Base-by-base conservation (phyloP, 2,888 invertebrate genomes). In the Agapostemon virescens region DNA sequence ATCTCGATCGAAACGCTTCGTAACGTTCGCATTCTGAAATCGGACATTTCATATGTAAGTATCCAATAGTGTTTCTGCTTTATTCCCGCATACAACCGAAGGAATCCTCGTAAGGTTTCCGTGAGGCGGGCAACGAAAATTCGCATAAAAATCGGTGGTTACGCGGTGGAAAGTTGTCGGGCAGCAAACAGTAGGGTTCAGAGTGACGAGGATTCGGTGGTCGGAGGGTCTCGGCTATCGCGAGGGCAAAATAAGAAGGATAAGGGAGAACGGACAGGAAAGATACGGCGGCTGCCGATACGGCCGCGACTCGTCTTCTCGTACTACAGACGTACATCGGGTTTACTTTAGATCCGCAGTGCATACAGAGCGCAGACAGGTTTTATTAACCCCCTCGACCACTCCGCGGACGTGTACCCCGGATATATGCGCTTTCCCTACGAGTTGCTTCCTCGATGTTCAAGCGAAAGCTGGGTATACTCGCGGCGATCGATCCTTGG, bases 381-480 rank as follows among this genome's bases (percentile, higher is more conserved):
- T 86, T 86, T 86, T 86, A 86, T 86, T 86, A 86, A 86, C 86
- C 86, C 77, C 82, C 69, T 78, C 77, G 82, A 79, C 72, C 76
- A 78, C 76, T 77, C 68, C 63, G 68, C 71, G 73, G 69, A 83
- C 79, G 79, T 79, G 83, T 79, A 83, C 42, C 83, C 76, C 80
- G 80, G 83, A 81, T 81, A 82, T 75, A 83, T 75, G 67, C 76
- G 80, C 64, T 79, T 74, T 79, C 73, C 69, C 77, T 71, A 70
- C 76, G 77, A 84, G 82, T 74, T 82, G 68, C 74, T 82, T 77
- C 79, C 73, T 68, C 70, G 77, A 79, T 82, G 84, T 79, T 79
- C 82, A 64, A 79, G 76, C 75, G 42, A 74, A 77, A 80, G 73
- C 83, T 69, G 66, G 42, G 79, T 84, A 76, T 75, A 80, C 81